A percentile compares a stretch with the other conserved stretches of the same genome.
phyloP scores from a whole-genome alignment of 2,113 vertebrate genomes.

The Etheostoma spectabile region DNA sequence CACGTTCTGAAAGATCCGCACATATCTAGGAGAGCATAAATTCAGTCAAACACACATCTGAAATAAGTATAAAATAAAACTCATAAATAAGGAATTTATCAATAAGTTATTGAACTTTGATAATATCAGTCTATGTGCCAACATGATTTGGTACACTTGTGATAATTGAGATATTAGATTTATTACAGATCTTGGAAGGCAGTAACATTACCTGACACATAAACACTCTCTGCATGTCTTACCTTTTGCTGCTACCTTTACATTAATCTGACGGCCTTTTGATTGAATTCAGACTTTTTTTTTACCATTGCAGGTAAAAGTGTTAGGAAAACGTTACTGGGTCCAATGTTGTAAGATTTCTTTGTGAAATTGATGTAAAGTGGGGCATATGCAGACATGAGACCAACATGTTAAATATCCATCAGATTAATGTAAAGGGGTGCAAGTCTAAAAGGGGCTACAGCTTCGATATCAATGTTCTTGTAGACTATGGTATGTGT shows the following conservation, averaged over 20 bases:
- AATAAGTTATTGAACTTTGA: background rate
- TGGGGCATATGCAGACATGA: background rate
- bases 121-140: background rate
- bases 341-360: background rate
- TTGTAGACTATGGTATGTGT: background rate
- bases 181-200: background rate
- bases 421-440: background rate
- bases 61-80: background rate
- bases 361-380: background rate
- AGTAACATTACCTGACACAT: background rate
- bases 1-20: slow-evolving; percentile 98
- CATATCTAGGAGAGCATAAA: slow-evolving; percentile 85
- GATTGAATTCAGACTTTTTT: background rate
- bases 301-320: background rate
- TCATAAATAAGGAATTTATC: background rate
- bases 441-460: background rate
- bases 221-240: background rate
- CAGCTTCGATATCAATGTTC: no score
- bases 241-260: background rate
- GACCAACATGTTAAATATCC: background rate
- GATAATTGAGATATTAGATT: background rate
- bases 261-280: background rate
- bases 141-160: background rate
- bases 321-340: background rate
- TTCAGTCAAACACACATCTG: background rate